Base-by-base conservation (phyloP, 2,888 invertebrate genomes). In the Notodonta dromedarius region DNA sequence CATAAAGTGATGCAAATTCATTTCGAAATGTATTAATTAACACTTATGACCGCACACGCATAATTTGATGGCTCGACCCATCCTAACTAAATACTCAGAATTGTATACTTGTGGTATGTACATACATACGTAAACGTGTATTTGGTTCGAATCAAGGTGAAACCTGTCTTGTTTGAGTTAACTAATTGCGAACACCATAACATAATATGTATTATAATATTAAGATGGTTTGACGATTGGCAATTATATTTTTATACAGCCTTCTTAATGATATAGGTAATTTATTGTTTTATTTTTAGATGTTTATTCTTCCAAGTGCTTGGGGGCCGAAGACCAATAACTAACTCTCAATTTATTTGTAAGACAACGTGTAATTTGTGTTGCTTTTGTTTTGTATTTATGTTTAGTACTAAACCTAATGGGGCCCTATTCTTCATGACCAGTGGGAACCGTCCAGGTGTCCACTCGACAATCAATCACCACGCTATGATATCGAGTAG, bases 401-500 rank as follows among this genome's bases (percentile, higher is more conserved):
- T 46, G 13, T n/a, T n/a, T 46, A n/a, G 46, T 13, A n/a, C 9
- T 11, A 46, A 46, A n/a, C 13, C 5, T 46, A 13, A 46, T 46
- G n/a, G 44, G 32, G 52, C 7, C 32, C 13, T 32, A 32, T n/a
- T n/a, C n/a, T 52, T 32, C 60, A 74, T 72, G 61, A 72, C 54
- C 66, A 9, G 54, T 35, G 56, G 52, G 62, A 66, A 64, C 71
- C 64, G 67, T 66, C 70, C 70, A 70, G 60, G 63, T 70, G 74
- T 67, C 58, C 48, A 55, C 66, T 59, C 13, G 8, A 39, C 39
- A 7, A 74, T 76, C 63, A 76, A 71, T 74, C 67, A 74, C 59
- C 56, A 57, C 60, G 71, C 74, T 71, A 73, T 76, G 74, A 74
- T 76, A 76, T 76, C 72, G 67, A 68, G 69, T 76, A 72, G 75